Conservation (phyloP, 1,140 invertebrate genomes). For the Galleria mellonella region DNA sequence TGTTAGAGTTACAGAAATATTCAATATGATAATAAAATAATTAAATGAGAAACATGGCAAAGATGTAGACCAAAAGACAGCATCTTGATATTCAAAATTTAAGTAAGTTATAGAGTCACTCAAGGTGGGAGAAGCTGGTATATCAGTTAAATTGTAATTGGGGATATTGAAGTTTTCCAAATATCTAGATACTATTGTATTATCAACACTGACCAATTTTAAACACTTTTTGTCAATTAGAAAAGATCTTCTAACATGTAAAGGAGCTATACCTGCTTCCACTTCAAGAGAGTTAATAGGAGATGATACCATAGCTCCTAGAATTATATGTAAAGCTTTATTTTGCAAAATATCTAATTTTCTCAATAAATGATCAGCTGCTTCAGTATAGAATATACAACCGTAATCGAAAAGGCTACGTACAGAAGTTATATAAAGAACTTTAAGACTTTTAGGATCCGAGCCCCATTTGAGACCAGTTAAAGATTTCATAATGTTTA, state of each 20-base stretch:
- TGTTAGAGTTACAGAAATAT: too few relatives aligned
- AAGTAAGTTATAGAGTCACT: slow-evolving; percentile 2
- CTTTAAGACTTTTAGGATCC: slow-evolving; percentile 16
- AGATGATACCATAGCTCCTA: slow-evolving; percentile 14
- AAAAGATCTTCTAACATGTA: slow-evolving; percentile 4
- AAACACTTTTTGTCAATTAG: slow-evolving; percentile 4
- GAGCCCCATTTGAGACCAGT: slow-evolving; percentile 21
- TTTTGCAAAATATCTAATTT: slow-evolving; percentile 15
- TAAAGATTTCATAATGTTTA: slow-evolving; percentile 15
- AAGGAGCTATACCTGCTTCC: slow-evolving; percentile 6
- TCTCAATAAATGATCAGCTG: not conserved
- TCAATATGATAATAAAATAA: too few relatives aligned
- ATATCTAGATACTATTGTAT: not conserved
- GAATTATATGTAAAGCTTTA: slow-evolving; percentile 7
- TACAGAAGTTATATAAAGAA: slow-evolving; percentile 20
- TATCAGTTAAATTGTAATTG: slow-evolving; percentile 2
- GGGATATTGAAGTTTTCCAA: not conserved
- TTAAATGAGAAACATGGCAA: too few relatives aligned
- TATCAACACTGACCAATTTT: not conserved
- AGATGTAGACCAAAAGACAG: too few relatives aligned
- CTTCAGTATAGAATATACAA: slow-evolving; percentile 13
- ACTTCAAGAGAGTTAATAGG: slow-evolving; percentile 22
- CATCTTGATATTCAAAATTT: not conserved
- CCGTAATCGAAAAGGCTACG: slow-evolving; percentile 19
- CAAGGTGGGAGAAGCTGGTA: not conserved